phyloP scores from a whole-genome alignment of 2,797 vertebrate species.

The Scolopax rusticola region DNA sequence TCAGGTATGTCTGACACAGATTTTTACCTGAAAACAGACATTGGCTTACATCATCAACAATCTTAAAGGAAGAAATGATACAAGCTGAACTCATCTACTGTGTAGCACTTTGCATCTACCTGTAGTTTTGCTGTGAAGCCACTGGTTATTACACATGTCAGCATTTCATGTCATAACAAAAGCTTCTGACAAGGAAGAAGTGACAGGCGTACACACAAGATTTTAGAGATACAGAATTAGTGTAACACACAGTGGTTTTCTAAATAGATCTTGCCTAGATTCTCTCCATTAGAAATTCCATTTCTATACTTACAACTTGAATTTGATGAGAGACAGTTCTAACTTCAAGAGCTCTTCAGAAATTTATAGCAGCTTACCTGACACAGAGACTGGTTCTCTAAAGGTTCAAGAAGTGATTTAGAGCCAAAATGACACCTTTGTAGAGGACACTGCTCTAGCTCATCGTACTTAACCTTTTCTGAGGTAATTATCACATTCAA shows the following conservation, averaged over 20 bases:
- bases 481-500: background rate
- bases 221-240: background rate
- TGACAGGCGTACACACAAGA: background rate
- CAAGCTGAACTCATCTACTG: background rate
- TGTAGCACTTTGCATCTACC: background rate
- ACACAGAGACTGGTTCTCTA: background rate
- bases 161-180: background rate
- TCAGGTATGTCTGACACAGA: background rate
- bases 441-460: background rate
- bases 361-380: background rate
- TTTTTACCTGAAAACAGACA: background rate
- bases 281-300: background rate
- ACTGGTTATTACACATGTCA: background rate
- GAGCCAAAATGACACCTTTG: background rate
- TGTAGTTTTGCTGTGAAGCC: background rate
- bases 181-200: background rate
- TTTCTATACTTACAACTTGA: background rate
- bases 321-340: background rate
- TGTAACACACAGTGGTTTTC: background rate
- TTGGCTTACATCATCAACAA: background rate
- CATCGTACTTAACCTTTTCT: constrained; percentile 7
- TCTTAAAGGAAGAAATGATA: background rate
- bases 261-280: background rate
- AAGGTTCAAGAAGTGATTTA: background rate
- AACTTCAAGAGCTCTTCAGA: background rate